Conservation (phyloP, 2,113 vertebrate genomes). For the Actenoides lindsayi region DNA sequence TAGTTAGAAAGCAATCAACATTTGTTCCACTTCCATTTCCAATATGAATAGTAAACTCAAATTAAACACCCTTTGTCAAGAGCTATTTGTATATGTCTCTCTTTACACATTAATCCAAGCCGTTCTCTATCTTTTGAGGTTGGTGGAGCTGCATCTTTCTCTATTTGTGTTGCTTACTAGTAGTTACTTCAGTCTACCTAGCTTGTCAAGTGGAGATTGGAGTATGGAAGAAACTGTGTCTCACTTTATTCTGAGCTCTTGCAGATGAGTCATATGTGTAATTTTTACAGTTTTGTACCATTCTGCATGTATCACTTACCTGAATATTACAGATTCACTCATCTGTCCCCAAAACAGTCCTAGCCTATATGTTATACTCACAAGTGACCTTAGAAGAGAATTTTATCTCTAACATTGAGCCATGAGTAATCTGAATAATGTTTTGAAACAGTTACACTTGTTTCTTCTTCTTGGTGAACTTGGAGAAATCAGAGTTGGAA, state of each 20-base stretch:
- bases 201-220: background rate
- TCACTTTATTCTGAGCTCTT: background rate
- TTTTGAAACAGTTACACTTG: background rate
- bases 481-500: background rate
- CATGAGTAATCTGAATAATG: background rate
- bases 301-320: background rate
- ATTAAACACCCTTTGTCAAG: background rate
- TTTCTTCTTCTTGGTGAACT: background rate
- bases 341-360: background rate
- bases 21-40: constrained; percentile 20
- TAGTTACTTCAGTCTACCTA: background rate
- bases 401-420: background rate
- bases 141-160: background rate
- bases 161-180: background rate
- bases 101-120: background rate
- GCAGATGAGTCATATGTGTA: background rate
- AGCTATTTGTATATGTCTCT: background rate
- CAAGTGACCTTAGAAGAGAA: background rate
- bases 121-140: background rate
- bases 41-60: background rate
- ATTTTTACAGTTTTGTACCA: background rate
- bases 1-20: constrained; percentile 36
- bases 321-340: background rate
- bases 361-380: background rate
- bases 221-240: background rate